These are phyloP conservation scores for Poecilia latipinna DNA, from an alignment of 2,113 vertebrate genomes.

Conservation along the genomic window DNA sequence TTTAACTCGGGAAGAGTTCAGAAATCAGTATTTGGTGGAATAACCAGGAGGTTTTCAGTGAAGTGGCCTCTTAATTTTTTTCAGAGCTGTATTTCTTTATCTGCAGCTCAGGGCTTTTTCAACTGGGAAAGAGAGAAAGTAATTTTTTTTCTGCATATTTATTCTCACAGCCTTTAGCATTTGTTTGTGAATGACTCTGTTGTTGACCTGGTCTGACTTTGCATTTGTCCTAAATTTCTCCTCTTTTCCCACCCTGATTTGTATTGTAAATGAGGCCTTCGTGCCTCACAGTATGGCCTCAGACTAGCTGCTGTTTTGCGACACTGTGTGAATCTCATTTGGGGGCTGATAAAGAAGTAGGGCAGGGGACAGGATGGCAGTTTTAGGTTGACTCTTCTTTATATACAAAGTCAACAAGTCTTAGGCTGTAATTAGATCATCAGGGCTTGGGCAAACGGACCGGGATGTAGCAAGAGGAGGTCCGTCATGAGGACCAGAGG, in stretches of 20 bases:
- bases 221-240: conserved; percentile 60
- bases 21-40: no score
- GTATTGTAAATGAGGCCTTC: conserved; percentile 79
- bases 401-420: conserved; percentile 75
- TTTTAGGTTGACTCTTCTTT: conserved; percentile 65
- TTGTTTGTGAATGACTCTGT: conserved; percentile 44
- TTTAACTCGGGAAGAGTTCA: no score
- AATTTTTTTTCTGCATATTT: background rate
- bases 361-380: conserved; percentile 33
- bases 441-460: conserved; percentile 52
- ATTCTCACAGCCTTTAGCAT: conserved; percentile 10
- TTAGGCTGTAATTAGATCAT: conserved; percentile 80
- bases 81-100: background rate
- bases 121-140: background rate
- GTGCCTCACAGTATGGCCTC: conserved; percentile 42
- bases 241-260: conserved; percentile 70
- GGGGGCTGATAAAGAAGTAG: background rate
- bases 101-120: background rate
- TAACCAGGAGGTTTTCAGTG: no score
- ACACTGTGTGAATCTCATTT: background rate
- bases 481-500: conserved; percentile 15
- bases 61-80: no score
- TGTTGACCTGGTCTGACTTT: conserved; percentile 59
- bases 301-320: conserved; percentile 25
- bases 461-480: conserved; percentile 37